Evolutionary conservation across 2,888 invertebrate species (phyloP).

Genomic region (Agrenia bidenticulata): DNA sequence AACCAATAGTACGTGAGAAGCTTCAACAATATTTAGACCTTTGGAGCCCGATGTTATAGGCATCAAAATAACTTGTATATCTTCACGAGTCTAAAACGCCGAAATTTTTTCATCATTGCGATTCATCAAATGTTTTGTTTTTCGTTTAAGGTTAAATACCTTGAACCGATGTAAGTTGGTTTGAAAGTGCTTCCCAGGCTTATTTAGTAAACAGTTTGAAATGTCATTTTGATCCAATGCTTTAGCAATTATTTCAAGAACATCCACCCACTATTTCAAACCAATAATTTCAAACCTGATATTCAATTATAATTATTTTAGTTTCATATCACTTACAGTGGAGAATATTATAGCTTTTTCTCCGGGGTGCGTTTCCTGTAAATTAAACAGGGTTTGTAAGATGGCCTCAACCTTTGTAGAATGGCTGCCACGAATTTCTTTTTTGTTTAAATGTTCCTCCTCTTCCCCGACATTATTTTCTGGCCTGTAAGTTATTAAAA

Average conservation of each 20-base stretch:
- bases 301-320: not conserved
- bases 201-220: conserved; percentile 55
- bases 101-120: not conserved
- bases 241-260: conserved; percentile 59
- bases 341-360: conserved; percentile 75
- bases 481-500: no score
- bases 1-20: conserved; percentile 72
- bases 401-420: conserved; percentile 71
- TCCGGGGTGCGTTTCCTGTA: conserved; percentile 60
- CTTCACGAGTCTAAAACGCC: conserved; percentile 41
- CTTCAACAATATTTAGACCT: conserved; percentile 76
- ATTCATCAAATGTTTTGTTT: not conserved
- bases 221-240: conserved; percentile 63
- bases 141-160: no score
- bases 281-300: not conserved
- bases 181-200: conserved; percentile 57
- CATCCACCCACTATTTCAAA: conserved; percentile 57
- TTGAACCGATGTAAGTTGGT: conserved; percentile 61
- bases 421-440: conserved; percentile 63
- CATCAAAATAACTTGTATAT: conserved; percentile 64
- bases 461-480: no score
- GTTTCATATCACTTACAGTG: conserved; percentile 57
- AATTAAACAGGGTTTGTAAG: conserved; percentile 62
- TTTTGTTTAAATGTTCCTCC: not conserved
- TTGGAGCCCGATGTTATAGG: conserved; percentile 70